Evolutionary conservation across 2,113 vertebrate species (phyloP), one percentile per base, ranked within the genome.

Genomic region (Toxotes chatareus): DNA sequence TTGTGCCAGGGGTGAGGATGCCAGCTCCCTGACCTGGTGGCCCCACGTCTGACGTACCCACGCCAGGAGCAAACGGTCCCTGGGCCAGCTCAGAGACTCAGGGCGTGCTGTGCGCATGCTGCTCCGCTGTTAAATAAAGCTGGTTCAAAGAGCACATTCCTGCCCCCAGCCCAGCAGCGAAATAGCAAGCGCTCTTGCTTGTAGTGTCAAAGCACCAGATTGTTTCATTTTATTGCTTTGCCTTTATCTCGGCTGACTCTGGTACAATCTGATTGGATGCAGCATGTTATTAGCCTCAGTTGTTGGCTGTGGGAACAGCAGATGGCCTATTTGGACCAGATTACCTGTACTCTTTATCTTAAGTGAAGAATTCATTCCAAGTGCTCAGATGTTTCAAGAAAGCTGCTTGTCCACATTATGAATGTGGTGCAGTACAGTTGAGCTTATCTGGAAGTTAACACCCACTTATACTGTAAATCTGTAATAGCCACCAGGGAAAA

Each of bases 1-100:
- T 93, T 94, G 93, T 95, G 94, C 94, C 94, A 95, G 92, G 91
- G 91, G 89, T 90, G 93, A 93, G 88, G 90, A 91, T 95, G 94
- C 93, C 94, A 95, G 90, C 90, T 93, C 86, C 64, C 86, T 93
- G 93, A 94, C 93, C 92, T 76, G 80, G 85, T 90, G 91, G 93
- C 90, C 91, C 89, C 49, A 77, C 73, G 85, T 89, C 88, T 93
- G 91, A 93, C 76, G 84, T 92, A 88, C 90, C 86, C 89, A 85
- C 83, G 89, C 89, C 87, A 88, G 89, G 79, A 92, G 85, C 78
- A 81, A 88, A 86, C 80, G 70, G 78, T 89, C 80, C 88, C 63
- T n/a, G 75, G 80, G 90, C 87, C 90, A 86, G 91, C 85, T 80
- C 67, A 14, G 57, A 80, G 85, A 86, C 80, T 88, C 76, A 61